Evolutionary conservation across 37 sponge, comb jelly and placozoan genomes (phyloP).

Genomic region (Dysidea cf. avara): DNA sequence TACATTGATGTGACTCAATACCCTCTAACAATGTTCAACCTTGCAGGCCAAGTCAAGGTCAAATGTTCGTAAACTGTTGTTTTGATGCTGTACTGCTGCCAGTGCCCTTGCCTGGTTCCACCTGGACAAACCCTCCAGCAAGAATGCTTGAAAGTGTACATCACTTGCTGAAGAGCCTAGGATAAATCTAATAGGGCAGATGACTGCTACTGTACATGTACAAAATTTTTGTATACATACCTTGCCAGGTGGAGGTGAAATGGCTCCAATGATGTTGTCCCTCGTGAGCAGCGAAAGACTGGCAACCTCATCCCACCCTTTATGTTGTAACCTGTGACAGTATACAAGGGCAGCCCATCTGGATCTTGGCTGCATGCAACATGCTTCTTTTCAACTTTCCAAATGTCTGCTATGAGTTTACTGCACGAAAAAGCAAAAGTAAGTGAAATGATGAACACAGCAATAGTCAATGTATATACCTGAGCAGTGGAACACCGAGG

Average conservation of each 20-base stretch:
- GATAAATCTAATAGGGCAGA: not conserved
- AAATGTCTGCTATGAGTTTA: constrained; percentile 24
- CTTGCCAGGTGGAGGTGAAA: constrained; percentile 37
- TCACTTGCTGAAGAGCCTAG: constrained; percentile 42
- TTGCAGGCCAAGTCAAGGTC: too few relatives aligned
- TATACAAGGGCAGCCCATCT: constrained; percentile 10
- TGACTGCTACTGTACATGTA: too few relatives aligned
- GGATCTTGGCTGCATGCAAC: constrained; percentile 34
- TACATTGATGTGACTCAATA: too few relatives aligned
- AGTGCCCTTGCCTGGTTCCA: constrained; percentile 33
- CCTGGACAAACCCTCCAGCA: constrained; percentile 39
- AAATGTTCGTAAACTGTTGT: too few relatives aligned
- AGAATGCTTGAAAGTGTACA: constrained; percentile 33
- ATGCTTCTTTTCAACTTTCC: constrained; percentile 42
- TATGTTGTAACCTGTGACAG: not conserved
- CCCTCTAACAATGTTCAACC: too few relatives aligned
- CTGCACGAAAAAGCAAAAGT: too few relatives aligned
- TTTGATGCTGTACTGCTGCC: not conserved
- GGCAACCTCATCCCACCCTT: constrained; percentile 33
- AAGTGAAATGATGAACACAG: too few relatives aligned
- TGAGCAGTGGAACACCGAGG: not conserved
- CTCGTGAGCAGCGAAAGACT: constrained; percentile 23
- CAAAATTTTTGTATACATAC: not conserved
- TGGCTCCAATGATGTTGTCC: constrained; percentile 35
- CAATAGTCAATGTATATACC: too few relatives aligned